A percentile compares a stretch with the other conserved stretches of the same genome.
These are phyloP conservation scores for Lucifuga dentata DNA, from an alignment of 2,113 vertebrate genomes.

Conservation along the genomic window DNA sequence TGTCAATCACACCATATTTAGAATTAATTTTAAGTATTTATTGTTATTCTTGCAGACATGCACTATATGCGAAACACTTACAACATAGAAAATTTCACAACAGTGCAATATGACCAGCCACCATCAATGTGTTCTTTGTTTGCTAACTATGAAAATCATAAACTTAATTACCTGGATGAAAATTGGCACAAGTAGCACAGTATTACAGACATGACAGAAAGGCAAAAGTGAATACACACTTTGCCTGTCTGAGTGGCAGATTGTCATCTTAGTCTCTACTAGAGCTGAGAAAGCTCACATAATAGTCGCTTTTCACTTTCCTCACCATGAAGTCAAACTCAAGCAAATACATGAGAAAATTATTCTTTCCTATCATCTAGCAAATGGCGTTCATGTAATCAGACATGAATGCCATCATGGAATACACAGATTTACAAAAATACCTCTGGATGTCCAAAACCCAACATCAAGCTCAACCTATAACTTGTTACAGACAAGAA, in stretches of 20 bases:
- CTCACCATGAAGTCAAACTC: too few species aligned
- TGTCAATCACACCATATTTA: not conserved
- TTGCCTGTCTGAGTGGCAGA: constrained; percentile 36
- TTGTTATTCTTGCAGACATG: constrained; percentile 65
- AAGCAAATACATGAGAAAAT: constrained; percentile 2
- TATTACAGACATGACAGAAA: constrained; percentile 41
- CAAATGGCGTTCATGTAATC: constrained; percentile 13
- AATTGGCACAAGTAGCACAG: constrained; percentile 45
- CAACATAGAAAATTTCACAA: constrained; percentile 59
- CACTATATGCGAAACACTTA: constrained; percentile 70
- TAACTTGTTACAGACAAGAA: constrained; percentile 31
- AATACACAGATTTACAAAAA: constrained; percentile 71
- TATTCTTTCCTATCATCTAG: constrained; percentile 28
- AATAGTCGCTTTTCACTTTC: too few species aligned
- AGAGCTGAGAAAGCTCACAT: not conserved
- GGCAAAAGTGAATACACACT: constrained; percentile 37
- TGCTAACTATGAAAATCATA: constrained; percentile 39
- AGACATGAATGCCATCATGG: constrained; percentile 53
- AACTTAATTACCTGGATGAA: constrained; percentile 21
- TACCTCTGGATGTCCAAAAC: constrained; percentile 55
- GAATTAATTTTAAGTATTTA: constrained; percentile 50
- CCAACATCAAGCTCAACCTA: constrained; percentile 56
- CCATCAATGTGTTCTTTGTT: constrained; percentile 12
- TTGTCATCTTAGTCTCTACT: constrained; percentile 41
- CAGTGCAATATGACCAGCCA: constrained; percentile 45